A percentile compares a stretch with the other conserved stretches of the same genome.
Conservation (phyloP, 2,888 invertebrate genomes). For the Quadroppia sp. region DNA sequence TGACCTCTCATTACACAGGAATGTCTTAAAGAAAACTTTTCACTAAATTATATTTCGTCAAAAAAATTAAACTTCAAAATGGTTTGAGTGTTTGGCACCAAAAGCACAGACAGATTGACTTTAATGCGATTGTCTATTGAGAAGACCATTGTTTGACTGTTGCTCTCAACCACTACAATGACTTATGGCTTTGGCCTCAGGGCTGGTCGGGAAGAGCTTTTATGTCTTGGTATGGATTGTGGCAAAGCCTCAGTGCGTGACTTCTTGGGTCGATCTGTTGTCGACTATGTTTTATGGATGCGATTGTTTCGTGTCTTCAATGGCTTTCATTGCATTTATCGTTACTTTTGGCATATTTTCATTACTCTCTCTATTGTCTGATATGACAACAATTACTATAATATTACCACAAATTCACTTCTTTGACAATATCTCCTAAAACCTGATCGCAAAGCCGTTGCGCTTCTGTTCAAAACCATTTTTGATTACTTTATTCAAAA, state of each 20-base stretch:
- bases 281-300: slow-evolving; percentile 30
- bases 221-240: neutral
- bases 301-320: slow-evolving; percentile 22
- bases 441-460: too few relatives aligned
- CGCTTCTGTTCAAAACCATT: too few relatives aligned
- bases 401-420: neutral
- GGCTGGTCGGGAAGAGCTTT: slow-evolving; percentile 26
- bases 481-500: too few relatives aligned
- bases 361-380: slow-evolving; percentile 1
- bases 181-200: neutral
- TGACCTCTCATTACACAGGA: too few relatives aligned
- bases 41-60: neutral
- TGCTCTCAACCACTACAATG: slow-evolving; percentile 8
- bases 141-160: neutral
- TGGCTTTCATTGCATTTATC: slow-evolving; percentile 12
- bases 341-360: neutral
- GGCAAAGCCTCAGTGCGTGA: slow-evolving; percentile 4
- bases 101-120: slow-evolving; percentile 4
- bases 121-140: slow-evolving; percentile 20
- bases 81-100: slow-evolving; percentile 9
- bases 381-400: slow-evolving; percentile 8
- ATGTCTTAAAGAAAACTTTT: neutral
- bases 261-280: slow-evolving; percentile 20
- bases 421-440: neutral
- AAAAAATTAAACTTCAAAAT: slow-evolving; percentile 10